Conservation (phyloP, 92 coral and sea anemone genomes). For the Pocillopora meandrina region DNA sequence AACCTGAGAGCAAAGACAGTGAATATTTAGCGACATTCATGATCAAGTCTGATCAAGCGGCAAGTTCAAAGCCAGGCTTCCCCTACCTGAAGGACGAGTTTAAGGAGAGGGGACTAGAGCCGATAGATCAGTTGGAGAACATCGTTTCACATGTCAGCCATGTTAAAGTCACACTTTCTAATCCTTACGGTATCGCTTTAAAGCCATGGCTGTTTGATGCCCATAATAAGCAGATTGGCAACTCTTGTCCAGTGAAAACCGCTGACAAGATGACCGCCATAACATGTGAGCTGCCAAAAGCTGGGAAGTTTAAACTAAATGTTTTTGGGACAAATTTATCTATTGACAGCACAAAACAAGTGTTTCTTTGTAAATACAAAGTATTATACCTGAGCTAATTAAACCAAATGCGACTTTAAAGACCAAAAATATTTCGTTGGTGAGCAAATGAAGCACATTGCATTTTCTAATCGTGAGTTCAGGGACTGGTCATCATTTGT, state of each 20-base stretch:
- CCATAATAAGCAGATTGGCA: conserved; percentile 36
- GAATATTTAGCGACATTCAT: conserved; percentile 40
- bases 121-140: conserved; percentile 67
- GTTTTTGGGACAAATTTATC: conserved; percentile 28
- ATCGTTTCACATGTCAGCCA: conserved; percentile 60
- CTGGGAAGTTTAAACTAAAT: conserved; percentile 40
- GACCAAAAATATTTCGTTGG: too few relatives aligned
- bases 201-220: conserved; percentile 34
- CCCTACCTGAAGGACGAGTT: conserved; percentile 58
- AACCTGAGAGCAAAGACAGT: conserved; percentile 1
- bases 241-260: conserved; percentile 15
- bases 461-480: too few relatives aligned
- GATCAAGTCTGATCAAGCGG: conserved; percentile 47
- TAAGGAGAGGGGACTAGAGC: conserved; percentile 51
- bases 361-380: conserved; percentile 29
- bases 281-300: conserved; percentile 28
- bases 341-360: conserved; percentile 31
- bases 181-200: conserved; percentile 6
- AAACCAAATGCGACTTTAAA: too few relatives aligned
- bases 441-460: too few relatives aligned
- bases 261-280: conserved; percentile 19
- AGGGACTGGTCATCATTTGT: too few relatives aligned
- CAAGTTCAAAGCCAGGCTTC: conserved; percentile 62
- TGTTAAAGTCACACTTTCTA: conserved; percentile 30
- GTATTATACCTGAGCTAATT: not conserved